phyloP scores from a whole-genome alignment of 1,140 invertebrate species.

The Anoplophora glabripennis region DNA sequence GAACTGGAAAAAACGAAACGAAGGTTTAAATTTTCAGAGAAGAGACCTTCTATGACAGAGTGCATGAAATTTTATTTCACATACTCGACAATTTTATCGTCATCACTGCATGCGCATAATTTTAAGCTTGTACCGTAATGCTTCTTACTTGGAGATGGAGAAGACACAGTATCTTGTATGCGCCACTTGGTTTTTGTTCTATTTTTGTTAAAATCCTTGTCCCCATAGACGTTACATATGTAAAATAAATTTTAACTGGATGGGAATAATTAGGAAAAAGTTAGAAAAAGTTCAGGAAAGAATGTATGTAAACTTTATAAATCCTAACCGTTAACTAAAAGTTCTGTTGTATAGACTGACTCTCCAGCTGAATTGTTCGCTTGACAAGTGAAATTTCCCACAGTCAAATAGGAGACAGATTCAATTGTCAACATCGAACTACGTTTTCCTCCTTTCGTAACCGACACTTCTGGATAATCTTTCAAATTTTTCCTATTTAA shows the following conservation, averaged over 20 bases:
- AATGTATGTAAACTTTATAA: background rate
- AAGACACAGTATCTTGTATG: constrained; percentile 60
- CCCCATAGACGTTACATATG: too few species aligned
- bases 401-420: constrained; percentile 67
- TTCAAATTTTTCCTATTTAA: constrained; percentile 56
- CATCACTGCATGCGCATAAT: too few species aligned
- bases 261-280: too few species aligned
- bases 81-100: too few species aligned
- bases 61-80: too few species aligned
- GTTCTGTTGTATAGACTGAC: constrained; percentile 63
- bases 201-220: too few species aligned
- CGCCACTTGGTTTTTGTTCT: too few species aligned
- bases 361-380: constrained; percentile 74
- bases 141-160: too few species aligned
- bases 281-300: constrained; percentile 23
- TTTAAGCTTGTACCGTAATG: too few species aligned
- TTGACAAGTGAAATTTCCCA: constrained; percentile 74
- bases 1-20: constrained; percentile 52
- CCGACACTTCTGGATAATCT: constrained; percentile 51
- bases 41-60: too few species aligned
- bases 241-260: too few species aligned
- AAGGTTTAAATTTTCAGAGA: background rate
- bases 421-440: constrained; percentile 63
- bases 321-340: constrained; percentile 62
- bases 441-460: constrained; percentile 50